Percentiles rank a stretch among this genome's conserved stretches.
phyloP scores from a whole-genome alignment of 1,140 invertebrate genomes.

The Sycobia sp. region DNA sequence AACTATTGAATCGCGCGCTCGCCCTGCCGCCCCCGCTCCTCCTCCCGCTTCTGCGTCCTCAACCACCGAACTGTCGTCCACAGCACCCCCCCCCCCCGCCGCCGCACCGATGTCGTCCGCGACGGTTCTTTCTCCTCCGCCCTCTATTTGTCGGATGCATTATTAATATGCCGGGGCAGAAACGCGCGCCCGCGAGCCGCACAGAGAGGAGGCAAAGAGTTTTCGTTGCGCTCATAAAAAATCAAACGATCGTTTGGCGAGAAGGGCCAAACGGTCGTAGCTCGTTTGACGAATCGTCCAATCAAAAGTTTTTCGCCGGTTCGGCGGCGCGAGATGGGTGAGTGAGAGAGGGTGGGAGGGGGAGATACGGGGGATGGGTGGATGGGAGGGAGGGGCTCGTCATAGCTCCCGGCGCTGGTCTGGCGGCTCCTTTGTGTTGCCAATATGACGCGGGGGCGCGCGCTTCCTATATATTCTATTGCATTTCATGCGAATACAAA shows the following conservation, averaged over 20 bases:
- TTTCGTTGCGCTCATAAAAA: slow-evolving; percentile 33
- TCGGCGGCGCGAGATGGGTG: slow-evolving; percentile 27
- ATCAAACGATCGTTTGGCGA: slow-evolving; percentile 34
- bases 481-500: slow-evolving; percentile 45
- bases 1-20: slow-evolving; percentile 15
- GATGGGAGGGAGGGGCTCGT: no score
- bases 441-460: slow-evolving; percentile 23
- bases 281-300: slow-evolving; percentile 50
- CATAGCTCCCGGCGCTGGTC: slow-evolving; percentile 33
- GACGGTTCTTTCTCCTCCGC: neutral
- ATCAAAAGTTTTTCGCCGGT: slow-evolving; percentile 48
- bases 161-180: slow-evolving; percentile 15
- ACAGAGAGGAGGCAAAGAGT: slow-evolving; percentile 24
- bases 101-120: neutral
- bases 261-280: slow-evolving; percentile 29
- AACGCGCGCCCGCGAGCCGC: neutral
- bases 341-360: no score
- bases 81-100: neutral
- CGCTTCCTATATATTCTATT: slow-evolving; percentile 46
- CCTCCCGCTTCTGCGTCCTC: neutral
- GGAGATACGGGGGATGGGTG: no score
- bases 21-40: neutral
- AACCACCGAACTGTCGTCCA: neutral
- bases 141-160: slow-evolving; percentile 23
- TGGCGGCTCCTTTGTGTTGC: slow-evolving; percentile 36